Percentiles rank a stretch among this genome's conserved stretches.
phyloP scores from a whole-genome alignment of 2,888 invertebrate genomes.

The Chloromyia formosa region DNA sequence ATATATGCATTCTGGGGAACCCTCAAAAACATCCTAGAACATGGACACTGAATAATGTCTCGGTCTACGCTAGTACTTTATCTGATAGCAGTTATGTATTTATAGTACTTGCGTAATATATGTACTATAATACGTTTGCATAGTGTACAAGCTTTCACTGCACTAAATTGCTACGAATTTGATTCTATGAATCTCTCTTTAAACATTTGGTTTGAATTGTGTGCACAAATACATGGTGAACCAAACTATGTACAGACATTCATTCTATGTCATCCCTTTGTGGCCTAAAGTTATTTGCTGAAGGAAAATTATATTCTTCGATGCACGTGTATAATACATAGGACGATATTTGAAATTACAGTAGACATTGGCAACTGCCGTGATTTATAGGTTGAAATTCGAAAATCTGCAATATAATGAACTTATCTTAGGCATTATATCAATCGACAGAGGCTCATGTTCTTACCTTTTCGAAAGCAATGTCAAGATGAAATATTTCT shows the following conservation, averaged over 20 bases:
- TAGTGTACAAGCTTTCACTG: no score
- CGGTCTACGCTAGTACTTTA: slow-evolving; percentile 47
- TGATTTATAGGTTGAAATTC: not conserved
- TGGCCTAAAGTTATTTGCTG: slow-evolving; percentile 23
- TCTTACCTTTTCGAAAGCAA: no score
- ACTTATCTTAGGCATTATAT: no score
- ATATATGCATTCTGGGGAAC: slow-evolving; percentile 22
- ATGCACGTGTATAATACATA: no score
- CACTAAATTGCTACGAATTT: no score
- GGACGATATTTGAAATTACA: not conserved
- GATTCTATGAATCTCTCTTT: not conserved
- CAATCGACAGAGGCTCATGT: no score
- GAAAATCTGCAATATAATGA: no score
- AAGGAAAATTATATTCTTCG: slow-evolving; percentile 36
- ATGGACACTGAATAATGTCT: slow-evolving; percentile 47
- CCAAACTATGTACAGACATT: no score
- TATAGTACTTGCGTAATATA: slow-evolving; percentile 46
- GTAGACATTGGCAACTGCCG: not conserved
- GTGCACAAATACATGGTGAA: no score
- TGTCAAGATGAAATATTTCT: no score
- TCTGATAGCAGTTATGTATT: slow-evolving; percentile 49
- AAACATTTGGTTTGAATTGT: not conserved
- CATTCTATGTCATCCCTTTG: not conserved
- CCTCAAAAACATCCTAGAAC: slow-evolving; percentile 42
- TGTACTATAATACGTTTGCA: not conserved